A percentile compares a stretch with the other conserved stretches of the same genome.
Evolutionary conservation across 53 echinoderm and acorn worm species (phyloP).

Genomic region (Luidia sarsii): DNA sequence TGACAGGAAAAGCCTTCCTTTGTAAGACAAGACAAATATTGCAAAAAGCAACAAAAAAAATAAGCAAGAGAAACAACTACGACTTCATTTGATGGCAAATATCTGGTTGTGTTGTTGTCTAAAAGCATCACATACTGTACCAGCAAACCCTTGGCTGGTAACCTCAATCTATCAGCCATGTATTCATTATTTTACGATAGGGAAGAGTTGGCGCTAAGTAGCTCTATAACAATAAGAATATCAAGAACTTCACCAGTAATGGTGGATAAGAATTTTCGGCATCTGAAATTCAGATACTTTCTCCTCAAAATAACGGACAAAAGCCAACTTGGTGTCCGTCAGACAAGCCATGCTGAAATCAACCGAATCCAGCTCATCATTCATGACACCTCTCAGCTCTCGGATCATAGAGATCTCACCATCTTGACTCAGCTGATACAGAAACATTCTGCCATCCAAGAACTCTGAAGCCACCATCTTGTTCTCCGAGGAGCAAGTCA

Average conservation of each 20-base stretch:
- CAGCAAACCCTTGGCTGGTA: no score
- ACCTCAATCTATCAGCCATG: no score
- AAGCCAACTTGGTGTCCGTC: constrained; percentile 3
- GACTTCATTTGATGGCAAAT: no score
- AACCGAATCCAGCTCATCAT: background rate
- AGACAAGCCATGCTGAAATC: background rate
- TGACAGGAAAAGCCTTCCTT: no score
- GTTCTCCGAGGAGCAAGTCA: background rate
- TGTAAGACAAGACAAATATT: no score
- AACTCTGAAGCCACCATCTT: background rate
- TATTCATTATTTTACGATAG: no score
- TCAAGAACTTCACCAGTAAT: constrained; percentile 24
- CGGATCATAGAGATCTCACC: background rate
- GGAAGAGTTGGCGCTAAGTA: no score
- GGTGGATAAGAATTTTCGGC: constrained; percentile 2
- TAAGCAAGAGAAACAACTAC: no score
- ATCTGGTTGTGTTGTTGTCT: no score
- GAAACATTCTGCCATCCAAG: background rate
- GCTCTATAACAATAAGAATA: no score
- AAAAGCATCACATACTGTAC: no score
- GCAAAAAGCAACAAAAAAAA: no score
- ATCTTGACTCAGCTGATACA: background rate
- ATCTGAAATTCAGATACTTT: background rate
- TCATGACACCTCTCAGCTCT: background rate
- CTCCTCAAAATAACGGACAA: background rate